Conservation (phyloP, 2,888 invertebrate genomes). For the Hofmannophila pseudospretella region DNA sequence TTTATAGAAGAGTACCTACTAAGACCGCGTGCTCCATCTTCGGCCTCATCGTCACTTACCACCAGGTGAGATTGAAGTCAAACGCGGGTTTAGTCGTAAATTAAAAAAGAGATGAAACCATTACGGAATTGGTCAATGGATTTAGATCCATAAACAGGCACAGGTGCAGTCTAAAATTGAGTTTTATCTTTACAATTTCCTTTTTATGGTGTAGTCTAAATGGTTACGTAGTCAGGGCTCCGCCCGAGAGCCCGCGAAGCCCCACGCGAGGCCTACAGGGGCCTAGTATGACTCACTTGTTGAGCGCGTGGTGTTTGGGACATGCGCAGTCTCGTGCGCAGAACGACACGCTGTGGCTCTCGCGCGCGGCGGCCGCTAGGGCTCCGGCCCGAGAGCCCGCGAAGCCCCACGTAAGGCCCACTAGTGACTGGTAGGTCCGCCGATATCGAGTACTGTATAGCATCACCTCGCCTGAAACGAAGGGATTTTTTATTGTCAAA, state of each 20-base stretch:
- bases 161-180: no score
- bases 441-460: conserved; percentile 90
- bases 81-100: no score
- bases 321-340: conserved; percentile 93
- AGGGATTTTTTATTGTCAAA: no score
- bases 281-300: conserved; percentile 87
- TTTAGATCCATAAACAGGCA: no score
- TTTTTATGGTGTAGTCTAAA: no score
- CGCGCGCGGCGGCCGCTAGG: conserved; percentile 81
- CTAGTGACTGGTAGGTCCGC: conserved; percentile 93
- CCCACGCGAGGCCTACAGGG: conserved; percentile 81
- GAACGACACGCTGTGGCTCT: conserved; percentile 89
- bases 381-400: conserved; percentile 75
- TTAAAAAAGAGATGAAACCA: no score
- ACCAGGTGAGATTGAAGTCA: no score
- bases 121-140: no score
- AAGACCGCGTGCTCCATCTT: no score
- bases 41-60: no score
- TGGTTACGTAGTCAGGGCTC: conserved; percentile 79
- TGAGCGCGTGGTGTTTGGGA: conserved; percentile 79
- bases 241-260: conserved; percentile 77
- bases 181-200: no score
- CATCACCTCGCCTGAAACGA: conserved; percentile 78
- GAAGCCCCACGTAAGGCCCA: conserved; percentile 80
- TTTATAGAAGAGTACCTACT: no score